Conservation (phyloP, 2,113 vertebrate genomes). For the Sinocyclocheilus rhinocerous region DNA sequence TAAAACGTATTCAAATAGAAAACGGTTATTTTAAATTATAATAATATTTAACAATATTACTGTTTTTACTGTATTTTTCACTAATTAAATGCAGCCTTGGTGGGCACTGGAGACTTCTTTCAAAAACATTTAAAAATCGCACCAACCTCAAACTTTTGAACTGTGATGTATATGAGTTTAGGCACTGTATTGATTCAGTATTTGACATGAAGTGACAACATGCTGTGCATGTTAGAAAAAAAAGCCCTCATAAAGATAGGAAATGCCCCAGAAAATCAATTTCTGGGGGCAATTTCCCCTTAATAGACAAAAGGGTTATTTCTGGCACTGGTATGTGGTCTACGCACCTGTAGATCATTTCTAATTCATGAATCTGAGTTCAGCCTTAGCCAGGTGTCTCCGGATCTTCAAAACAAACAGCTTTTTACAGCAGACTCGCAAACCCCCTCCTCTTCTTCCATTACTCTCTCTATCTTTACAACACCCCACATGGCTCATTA, state of each 20-base stretch:
- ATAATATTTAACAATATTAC: too few relatives aligned
- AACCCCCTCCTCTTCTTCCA: constrained; percentile 10
- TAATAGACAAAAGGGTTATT: not conserved
- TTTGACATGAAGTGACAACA: not conserved
- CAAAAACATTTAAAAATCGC: too few relatives aligned
- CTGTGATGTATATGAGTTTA: too few relatives aligned
- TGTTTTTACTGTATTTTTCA: too few relatives aligned
- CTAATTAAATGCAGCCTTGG: too few relatives aligned
- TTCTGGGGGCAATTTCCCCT: not conserved
- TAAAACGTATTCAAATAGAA: too few relatives aligned
- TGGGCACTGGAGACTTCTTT: too few relatives aligned
- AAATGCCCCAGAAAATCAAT: too few relatives aligned
- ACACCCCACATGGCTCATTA: constrained; percentile 9
- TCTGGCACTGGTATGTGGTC: not conserved
- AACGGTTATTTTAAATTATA: too few relatives aligned
- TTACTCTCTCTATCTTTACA: constrained; percentile 33
- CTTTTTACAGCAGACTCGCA: not conserved
- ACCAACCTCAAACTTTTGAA: too few relatives aligned
- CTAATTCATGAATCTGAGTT: not conserved
- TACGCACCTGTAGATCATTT: not conserved
- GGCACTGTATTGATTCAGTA: too few relatives aligned
- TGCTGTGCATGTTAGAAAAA: not conserved
- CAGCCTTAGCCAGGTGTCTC: constrained; percentile 22
- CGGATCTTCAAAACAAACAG: constrained; percentile 35
- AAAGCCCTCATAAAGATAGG: not conserved